Base-by-base conservation (phyloP, 2,113 vertebrate genomes). In the Corvus hawaiiensis region DNA sequence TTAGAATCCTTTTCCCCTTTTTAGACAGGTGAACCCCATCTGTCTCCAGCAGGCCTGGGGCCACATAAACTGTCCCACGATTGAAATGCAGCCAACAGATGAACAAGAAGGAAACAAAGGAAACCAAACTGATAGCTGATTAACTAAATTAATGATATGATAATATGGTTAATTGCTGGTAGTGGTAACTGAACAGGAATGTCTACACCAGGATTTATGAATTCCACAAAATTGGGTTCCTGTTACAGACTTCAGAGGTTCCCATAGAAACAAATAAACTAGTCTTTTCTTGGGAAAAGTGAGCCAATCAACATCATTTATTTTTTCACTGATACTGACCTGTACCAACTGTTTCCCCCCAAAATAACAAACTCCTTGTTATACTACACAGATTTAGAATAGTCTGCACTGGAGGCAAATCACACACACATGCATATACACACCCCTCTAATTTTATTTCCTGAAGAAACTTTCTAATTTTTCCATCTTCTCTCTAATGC, bases 261-360 rank as follows among this genome's bases (percentile, higher is more conserved):
- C 78, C 95, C 75, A 88, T 32, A 87, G 75, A 91, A 97, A 91
- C 78, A 93, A 94, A 90, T 21, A 69, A 76, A 43, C 10, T 9
- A 52, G 39, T n/a, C 33, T 61, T 79, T 87, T 84, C 26, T 80
- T 87, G 54, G 75, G 22, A 87, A 41, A 91, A 93, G 55, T 46
- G 24, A 94, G 41, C 59, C 43, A 74, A 86, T 71, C 75, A 85
- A 69, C 44, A 58, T 32, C 21, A 87, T 83, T 54, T 84, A 75
- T 77, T 89, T 92, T 91, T 54, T 71, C 74, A 68, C 37, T 75
- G 61, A 75, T 48, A 87, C 28, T 87, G 69, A 61, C 51, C 77
- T 79, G 35, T 85, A 89, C 30, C 41, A 85, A 73, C 41, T 87
- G 51, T 17, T 84, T 85, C 10, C 16, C 17, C 46, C 11, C 24